Evolutionary conservation across 1,140 invertebrate species (phyloP).

Genomic region (Lepidurus packardi): DNA sequence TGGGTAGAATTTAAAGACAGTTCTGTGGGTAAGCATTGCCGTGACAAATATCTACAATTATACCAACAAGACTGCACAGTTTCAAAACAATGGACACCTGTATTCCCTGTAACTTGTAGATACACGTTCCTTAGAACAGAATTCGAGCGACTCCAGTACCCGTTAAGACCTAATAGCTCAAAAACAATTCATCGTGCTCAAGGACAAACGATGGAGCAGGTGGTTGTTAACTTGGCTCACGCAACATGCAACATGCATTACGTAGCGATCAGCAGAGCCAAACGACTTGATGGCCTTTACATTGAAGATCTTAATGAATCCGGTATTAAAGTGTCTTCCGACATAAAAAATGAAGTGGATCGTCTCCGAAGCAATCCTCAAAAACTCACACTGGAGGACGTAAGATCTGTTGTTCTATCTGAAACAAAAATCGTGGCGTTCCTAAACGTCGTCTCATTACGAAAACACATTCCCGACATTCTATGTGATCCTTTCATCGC

Average conservation of each 20-base stretch:
- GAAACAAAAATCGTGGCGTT: background rate
- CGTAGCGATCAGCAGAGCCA: too few relatives aligned
- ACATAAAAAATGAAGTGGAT: background rate
- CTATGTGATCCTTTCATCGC: background rate
- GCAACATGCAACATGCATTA: too few relatives aligned
- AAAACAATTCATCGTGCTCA: background rate
- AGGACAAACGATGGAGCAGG: too few relatives aligned
- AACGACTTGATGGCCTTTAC: background rate
- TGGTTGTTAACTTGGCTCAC: too few relatives aligned
- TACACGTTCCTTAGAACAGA: background rate
- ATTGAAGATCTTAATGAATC: background rate
- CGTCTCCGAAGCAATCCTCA: background rate
- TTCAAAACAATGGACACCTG: background rate
- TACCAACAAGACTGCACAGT: background rate
- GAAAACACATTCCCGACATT: background rate
- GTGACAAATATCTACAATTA: background rate
- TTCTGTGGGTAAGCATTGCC: background rate
- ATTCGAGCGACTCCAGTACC: conserved; percentile 4
- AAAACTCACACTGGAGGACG: background rate
- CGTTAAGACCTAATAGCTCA: background rate
- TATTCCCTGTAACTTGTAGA: background rate
- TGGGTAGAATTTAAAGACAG: background rate
- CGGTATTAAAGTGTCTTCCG: background rate
- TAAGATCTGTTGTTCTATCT: background rate
- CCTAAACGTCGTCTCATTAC: background rate